A percentile compares a stretch with the other conserved stretches of the same genome.
Evolutionary conservation across 2,113 vertebrate species (phyloP).

Genomic region (Acrocephalus arundinaceus): DNA sequence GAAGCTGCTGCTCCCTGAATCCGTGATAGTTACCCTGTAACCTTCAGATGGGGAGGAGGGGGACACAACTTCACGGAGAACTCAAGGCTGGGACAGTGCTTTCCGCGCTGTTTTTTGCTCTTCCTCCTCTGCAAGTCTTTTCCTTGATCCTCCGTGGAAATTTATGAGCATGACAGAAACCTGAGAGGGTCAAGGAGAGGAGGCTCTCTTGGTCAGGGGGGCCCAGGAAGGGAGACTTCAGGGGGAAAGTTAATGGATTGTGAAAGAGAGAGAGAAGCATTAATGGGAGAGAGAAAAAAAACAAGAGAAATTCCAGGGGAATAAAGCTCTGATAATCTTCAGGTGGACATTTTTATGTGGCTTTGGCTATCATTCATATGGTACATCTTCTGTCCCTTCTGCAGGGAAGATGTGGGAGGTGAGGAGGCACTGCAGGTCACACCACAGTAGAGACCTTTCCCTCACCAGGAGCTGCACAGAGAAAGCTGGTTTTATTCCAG

Average conservation of each 20-base stretch:
- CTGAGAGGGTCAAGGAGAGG: background rate
- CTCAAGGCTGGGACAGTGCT: background rate
- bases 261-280: background rate
- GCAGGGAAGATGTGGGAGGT: background rate
- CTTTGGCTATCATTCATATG: background rate
- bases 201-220: background rate
- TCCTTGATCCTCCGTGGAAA: background rate
- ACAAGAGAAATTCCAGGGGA: background rate
- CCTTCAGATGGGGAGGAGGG: background rate
- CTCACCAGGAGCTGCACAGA: background rate
- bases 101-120: background rate
- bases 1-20: background rate
- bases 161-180: background rate
- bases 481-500: background rate
- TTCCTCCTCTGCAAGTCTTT: background rate
- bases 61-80: background rate
- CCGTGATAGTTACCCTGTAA: background rate
- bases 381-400: background rate
- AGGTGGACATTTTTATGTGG: background rate
- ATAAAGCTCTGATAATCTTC: background rate
- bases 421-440: background rate
- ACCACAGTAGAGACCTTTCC: background rate
- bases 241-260: background rate
- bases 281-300: background rate
- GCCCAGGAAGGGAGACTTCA: background rate